Conservation (phyloP, 2,888 invertebrate species). For the Drosophila eohydei region DNA sequence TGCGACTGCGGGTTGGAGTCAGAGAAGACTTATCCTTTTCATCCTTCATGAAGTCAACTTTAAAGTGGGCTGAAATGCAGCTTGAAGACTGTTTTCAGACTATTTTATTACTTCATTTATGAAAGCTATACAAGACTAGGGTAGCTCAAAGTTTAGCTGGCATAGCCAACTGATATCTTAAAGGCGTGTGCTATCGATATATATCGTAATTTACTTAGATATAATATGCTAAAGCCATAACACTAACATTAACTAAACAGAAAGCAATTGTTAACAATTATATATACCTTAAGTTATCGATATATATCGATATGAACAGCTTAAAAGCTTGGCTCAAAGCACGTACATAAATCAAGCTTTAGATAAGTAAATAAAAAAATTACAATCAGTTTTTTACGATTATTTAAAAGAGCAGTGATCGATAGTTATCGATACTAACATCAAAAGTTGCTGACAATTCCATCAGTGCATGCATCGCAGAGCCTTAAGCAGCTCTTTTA, state of each 20-base stretch:
- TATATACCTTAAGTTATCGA: not conserved
- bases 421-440: no score
- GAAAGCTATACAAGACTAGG: not conserved
- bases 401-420: no score
- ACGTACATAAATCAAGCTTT: no score
- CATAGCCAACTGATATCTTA: not conserved
- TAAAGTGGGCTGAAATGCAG: not conserved
- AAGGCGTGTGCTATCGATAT: not conserved
- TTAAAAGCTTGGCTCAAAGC: not conserved
- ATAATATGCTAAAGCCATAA: not conserved
- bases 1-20: not conserved
- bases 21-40: conserved; percentile 10
- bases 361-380: no score
- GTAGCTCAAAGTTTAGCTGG: not conserved
- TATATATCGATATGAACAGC: not conserved
- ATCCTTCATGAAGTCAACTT: conserved; percentile 9
- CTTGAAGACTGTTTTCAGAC: conserved; percentile 4
- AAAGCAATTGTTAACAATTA: not conserved
- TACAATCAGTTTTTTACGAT: no score
- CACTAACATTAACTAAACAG: no score
- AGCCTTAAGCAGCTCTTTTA: no score
- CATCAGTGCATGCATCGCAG: no score
- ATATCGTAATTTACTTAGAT: not conserved
- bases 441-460: no score
- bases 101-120: conserved; percentile 1